phyloP scores from a whole-genome alignment of 1,140 invertebrate genomes.

The Zaprionus vittiger region DNA sequence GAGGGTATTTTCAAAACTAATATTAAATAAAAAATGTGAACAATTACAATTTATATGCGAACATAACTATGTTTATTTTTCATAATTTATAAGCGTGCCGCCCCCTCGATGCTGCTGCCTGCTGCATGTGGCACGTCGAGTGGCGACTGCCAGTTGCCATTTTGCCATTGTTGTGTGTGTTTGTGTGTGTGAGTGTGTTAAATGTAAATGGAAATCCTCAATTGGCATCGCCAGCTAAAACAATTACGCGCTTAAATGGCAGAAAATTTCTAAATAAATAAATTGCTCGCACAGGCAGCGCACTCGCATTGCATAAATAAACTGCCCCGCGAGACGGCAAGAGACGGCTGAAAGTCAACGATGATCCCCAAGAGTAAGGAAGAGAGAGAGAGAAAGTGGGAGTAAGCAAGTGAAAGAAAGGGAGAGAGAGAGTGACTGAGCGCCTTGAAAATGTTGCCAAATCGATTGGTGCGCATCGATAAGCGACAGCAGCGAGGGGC shows the following conservation, averaged over 20 bases:
- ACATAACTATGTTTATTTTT: constrained; percentile 64
- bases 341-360: neutral
- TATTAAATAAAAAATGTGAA: constrained; percentile 53
- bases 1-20: constrained; percentile 15
- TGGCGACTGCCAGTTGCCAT: constrained; percentile 1
- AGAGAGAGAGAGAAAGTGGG: neutral
- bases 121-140: constrained; percentile 1
- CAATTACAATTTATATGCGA: constrained; percentile 69
- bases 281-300: constrained; percentile 38
- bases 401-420: neutral
- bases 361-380: neutral
- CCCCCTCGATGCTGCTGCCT: neutral
- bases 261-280: constrained; percentile 79
- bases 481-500: neutral
- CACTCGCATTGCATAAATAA: constrained; percentile 41
- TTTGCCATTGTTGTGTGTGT: constrained; percentile 10
- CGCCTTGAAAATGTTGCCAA: constrained; percentile 30
- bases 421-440: neutral
- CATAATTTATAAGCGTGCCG: constrained; percentile 61
- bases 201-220: constrained; percentile 69
- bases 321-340: neutral
- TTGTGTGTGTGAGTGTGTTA: constrained; percentile 19
- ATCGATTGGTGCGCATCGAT: constrained; percentile 39
- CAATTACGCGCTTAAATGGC: constrained; percentile 77
- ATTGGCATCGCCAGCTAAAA: constrained; percentile 59